These are phyloP conservation scores for Cetonia aurata DNA, from an alignment of 2,888 invertebrate species.

Conservation along the genomic window DNA sequence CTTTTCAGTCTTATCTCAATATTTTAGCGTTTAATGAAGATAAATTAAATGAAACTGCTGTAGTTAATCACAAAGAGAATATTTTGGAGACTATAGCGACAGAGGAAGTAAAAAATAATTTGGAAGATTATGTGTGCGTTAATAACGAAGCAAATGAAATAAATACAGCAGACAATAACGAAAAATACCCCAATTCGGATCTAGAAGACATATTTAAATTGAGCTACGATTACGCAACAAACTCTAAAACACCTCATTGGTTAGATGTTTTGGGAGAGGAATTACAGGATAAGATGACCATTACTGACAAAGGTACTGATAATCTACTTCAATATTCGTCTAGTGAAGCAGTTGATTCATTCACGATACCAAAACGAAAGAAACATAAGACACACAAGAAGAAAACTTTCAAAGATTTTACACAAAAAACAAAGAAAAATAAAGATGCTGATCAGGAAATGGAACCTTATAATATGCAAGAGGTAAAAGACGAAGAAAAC, in stretches of 20 bases:
- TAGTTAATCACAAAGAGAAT: not conserved
- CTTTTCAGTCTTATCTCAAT: constrained; percentile 52
- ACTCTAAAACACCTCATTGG: constrained; percentile 54
- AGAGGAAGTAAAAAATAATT: not conserved
- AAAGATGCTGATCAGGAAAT: constrained; percentile 31
- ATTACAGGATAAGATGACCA: constrained; percentile 38
- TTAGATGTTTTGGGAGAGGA: constrained; percentile 48
- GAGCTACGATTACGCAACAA: constrained; percentile 57
- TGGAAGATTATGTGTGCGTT: not conserved
- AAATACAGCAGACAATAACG: not conserved
- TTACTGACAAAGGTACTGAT: constrained; percentile 25
- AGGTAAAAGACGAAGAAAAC: constrained; percentile 12
- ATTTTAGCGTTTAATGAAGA: constrained; percentile 4
- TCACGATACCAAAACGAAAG: constrained; percentile 25
- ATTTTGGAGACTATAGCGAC: constrained; percentile 7
- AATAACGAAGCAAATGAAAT: not conserved
- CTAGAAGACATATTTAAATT: constrained; percentile 58
- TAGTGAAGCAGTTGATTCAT: not conserved
- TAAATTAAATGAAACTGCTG: constrained; percentile 11
- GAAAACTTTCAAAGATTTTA: constrained; percentile 31
- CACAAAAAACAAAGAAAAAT: constrained; percentile 21
- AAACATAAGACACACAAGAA: constrained; percentile 23
- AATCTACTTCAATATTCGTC: not conserved
- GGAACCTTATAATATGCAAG: not conserved
- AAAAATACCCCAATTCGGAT: constrained; percentile 23